phyloP scores from a whole-genome alignment of 2,888 invertebrate genomes.

The Morpho deidamia region DNA sequence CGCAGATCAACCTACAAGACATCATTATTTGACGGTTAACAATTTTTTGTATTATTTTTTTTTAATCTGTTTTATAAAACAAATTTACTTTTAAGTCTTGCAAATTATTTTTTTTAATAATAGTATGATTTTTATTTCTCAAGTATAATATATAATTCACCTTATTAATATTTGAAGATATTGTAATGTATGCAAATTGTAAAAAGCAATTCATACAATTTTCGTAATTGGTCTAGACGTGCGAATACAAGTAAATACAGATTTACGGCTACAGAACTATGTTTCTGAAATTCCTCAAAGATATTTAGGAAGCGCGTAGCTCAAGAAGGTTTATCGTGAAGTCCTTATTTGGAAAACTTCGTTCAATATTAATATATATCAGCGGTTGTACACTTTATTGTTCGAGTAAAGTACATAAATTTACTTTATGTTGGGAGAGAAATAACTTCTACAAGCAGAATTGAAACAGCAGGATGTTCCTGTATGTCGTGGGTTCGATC shows the following conservation, averaged over 20 bases:
- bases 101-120: too few relatives aligned
- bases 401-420: neutral
- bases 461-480: too few relatives aligned
- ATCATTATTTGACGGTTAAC: too few relatives aligned
- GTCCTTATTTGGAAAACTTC: conserved; percentile 8
- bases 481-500: too few relatives aligned
- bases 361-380: conserved; percentile 4
- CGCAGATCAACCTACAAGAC: too few relatives aligned
- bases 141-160: too few relatives aligned
- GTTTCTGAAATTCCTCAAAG: conserved; percentile 10
- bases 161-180: neutral
- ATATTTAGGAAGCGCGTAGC: conserved; percentile 20
- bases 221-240: conserved; percentile 18
- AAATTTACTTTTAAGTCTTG: too few relatives aligned
- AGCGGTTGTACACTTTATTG: conserved; percentile 1
- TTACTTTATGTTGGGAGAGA: neutral
- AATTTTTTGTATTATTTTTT: too few relatives aligned
- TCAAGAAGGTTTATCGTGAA: conserved; percentile 1
- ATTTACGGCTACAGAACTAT: conserved; percentile 16
- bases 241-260: conserved; percentile 11
- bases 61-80: too few relatives aligned
- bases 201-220: conserved; percentile 19
- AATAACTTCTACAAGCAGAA: too few relatives aligned
- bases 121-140: too few relatives aligned
- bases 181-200: conserved; percentile 4